Percentiles rank a stretch among this genome's conserved stretches.
These are phyloP conservation scores for Labroides dimidiatus DNA, from an alignment of 2,797 vertebrate species.

Conservation along the genomic window DNA sequence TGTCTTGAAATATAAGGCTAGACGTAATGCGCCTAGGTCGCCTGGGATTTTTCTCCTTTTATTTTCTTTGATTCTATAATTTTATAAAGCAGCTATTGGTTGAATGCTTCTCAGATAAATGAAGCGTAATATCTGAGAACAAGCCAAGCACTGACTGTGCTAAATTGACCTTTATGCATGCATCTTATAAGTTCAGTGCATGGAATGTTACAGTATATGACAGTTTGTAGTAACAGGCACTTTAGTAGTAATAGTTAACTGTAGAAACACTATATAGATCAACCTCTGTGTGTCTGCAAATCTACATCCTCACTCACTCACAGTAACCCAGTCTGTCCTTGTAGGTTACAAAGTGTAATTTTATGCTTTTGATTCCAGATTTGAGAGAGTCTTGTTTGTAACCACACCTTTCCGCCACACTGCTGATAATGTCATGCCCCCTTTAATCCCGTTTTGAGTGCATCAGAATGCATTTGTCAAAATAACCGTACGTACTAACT, in stretches of 20 bases:
- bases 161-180: background rate
- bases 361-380: conserved; percentile 13
- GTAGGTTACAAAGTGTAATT: background rate
- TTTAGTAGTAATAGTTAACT: background rate
- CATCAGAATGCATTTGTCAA: conserved; percentile 38
- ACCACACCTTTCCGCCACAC: background rate
- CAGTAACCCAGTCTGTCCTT: background rate
- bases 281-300: background rate
- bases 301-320: background rate
- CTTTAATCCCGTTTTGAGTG: conserved; percentile 23
- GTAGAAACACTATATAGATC: background rate
- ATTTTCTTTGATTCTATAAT: background rate
- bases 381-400: conserved; percentile 12
- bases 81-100: background rate
- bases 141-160: background rate
- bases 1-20: background rate
- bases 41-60: background rate
- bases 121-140: background rate
- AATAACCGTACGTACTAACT: conserved; percentile 46
- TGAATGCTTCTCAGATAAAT: background rate
- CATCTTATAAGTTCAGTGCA: background rate
- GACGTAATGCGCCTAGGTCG: background rate
- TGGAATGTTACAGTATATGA: background rate
- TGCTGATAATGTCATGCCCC: conserved; percentile 25
- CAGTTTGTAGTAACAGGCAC: background rate